Evolutionary conservation across 2,888 invertebrate species (phyloP).

Genomic region (Brachypalpus laphriformis): DNA sequence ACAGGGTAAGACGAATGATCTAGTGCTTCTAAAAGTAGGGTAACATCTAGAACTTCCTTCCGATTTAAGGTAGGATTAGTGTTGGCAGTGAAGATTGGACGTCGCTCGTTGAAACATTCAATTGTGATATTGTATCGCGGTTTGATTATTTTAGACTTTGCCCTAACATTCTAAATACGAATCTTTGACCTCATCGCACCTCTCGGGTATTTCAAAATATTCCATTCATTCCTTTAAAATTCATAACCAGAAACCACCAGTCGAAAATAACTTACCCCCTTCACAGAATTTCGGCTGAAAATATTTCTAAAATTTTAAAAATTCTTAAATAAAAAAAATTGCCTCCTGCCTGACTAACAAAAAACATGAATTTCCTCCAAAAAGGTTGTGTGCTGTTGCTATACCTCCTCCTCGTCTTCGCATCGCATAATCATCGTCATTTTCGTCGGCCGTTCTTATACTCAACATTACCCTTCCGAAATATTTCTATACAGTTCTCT

Average conservation of each 20-base stretch:
- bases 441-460: slow-evolving; percentile 25
- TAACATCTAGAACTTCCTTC: too few species aligned
- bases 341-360: background rate
- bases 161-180: too few species aligned
- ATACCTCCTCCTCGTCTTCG: slow-evolving; percentile 6
- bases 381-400: slow-evolving; percentile 8
- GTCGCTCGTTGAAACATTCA: too few species aligned
- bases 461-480: slow-evolving; percentile 56
- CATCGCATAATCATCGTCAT: slow-evolving; percentile 34
- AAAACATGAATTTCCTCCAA: slow-evolving; percentile 4
- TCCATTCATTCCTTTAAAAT: too few species aligned
- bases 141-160: too few species aligned
- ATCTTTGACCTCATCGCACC: background rate
- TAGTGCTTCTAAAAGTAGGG: too few species aligned
- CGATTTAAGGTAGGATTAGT: too few species aligned
- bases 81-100: too few species aligned
- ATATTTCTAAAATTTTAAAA: slow-evolving; percentile 12
- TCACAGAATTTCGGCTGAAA: background rate
- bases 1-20: too few species aligned
- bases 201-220: background rate
- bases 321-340: background rate
- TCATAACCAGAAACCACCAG: background rate
- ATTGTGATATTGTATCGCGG: too few species aligned
- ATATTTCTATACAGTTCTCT: slow-evolving; percentile 30
- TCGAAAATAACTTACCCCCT: background rate